These are phyloP conservation scores for Cryptoblepharus egeriae DNA, from an alignment of 2,797 vertebrate species.

Conservation along the genomic window DNA sequence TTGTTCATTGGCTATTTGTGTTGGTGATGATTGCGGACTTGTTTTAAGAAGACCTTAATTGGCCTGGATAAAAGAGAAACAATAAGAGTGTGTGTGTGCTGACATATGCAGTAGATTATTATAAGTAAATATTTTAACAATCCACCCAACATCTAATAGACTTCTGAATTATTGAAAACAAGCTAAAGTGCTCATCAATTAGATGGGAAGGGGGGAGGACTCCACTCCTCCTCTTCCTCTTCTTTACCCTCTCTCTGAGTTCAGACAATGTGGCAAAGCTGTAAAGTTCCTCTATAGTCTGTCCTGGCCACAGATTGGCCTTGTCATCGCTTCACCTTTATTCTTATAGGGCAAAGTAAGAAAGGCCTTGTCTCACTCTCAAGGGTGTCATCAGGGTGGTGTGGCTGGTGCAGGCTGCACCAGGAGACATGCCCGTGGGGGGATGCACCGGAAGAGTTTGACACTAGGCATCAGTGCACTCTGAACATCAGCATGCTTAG, in stretches of 20 bases:
- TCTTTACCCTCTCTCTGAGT: not conserved
- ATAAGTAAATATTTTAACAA: not conserved
- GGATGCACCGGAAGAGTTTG: too few relatives aligned
- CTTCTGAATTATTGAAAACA: not conserved
- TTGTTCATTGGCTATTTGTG: not conserved
- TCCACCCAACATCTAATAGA: not conserved
- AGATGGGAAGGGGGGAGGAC: not conserved
- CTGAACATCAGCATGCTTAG: too few relatives aligned
- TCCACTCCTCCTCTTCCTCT: not conserved
- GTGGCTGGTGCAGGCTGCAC: too few relatives aligned
- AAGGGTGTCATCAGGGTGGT: too few relatives aligned
- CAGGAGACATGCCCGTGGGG: too few relatives aligned
- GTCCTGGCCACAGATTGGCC: not conserved
- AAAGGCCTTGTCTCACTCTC: not conserved
- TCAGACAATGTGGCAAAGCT: not conserved
- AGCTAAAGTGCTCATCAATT: not conserved
- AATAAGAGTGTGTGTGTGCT: not conserved
- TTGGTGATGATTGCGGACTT: not conserved
- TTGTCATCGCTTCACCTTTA: not conserved
- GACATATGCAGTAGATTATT: constrained; percentile 12
- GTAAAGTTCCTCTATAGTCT: too few relatives aligned
- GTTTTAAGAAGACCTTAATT: not conserved
- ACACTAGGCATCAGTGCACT: too few relatives aligned
- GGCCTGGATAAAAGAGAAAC: not conserved
- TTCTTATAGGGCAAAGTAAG: not conserved